Evolutionary conservation across 2,797 vertebrate genomes (phyloP).

Genomic region (Bovichtus diacanthus): DNA sequence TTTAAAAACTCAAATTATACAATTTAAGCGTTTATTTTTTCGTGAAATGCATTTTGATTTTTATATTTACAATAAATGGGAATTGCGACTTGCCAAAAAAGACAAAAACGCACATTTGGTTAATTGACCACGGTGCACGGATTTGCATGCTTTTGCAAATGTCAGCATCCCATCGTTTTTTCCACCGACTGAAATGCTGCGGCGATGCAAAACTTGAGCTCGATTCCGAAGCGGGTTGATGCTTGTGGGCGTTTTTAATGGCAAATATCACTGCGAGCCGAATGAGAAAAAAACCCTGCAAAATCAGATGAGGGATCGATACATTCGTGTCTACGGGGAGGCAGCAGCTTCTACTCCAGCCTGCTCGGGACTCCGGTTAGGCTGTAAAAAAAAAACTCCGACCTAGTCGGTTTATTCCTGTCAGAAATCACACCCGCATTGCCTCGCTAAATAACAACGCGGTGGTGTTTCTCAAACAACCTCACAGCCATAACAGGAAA

Average conservation of each 20-base stretch:
- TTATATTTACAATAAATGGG: background rate
- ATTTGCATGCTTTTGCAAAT: slow-evolving; percentile 42
- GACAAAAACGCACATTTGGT: background rate
- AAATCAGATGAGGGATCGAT: slow-evolving; percentile 32
- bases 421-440: background rate
- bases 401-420: background rate
- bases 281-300: slow-evolving; percentile 5
- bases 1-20: too few relatives aligned
- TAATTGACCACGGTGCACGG: background rate
- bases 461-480: background rate
- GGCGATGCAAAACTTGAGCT: slow-evolving; percentile 32
- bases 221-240: slow-evolving; percentile 29
- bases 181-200: slow-evolving; percentile 41
- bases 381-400: slow-evolving; percentile 8
- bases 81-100: background rate
- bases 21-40: background rate
- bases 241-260: slow-evolving; percentile 51
- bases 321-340: slow-evolving; percentile 8
- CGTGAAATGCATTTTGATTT: background rate
- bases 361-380: slow-evolving; percentile 17
- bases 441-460: background rate
- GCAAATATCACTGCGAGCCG: slow-evolving; percentile 40
- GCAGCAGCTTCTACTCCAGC: slow-evolving; percentile 14
- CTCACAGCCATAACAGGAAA: background rate
- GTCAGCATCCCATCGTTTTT: slow-evolving; percentile 25